Percentiles rank a stretch among this genome's conserved stretches.
These are phyloP conservation scores for Poecilobothrus nobilitatus DNA, from an alignment of 2,888 invertebrate genomes.

Conservation along the genomic window DNA sequence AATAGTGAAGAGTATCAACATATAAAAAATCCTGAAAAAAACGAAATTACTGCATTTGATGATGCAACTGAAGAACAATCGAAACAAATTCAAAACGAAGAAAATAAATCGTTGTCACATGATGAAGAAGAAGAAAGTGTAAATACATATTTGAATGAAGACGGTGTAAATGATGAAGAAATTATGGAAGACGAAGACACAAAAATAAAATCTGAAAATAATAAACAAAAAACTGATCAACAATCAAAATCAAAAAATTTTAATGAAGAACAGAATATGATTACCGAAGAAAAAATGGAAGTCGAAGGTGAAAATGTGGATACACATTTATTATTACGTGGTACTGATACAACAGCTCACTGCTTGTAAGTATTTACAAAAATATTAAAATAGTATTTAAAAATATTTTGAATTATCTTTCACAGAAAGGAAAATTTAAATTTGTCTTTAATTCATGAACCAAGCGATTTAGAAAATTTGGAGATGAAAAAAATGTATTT, in stretches of 20 bases:
- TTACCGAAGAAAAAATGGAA: constrained; percentile 48
- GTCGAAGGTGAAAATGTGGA: constrained; percentile 66
- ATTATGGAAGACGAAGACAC: constrained; percentile 27
- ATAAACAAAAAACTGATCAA: constrained; percentile 39
- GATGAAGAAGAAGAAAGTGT: constrained; percentile 40
- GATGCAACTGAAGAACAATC: constrained; percentile 79
- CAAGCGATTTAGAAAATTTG: constrained; percentile 32
- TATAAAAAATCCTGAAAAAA: constrained; percentile 67
- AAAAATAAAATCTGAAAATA: constrained; percentile 46
- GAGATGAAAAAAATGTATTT: constrained; percentile 38
- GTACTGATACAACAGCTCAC: constrained; percentile 66
- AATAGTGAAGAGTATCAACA: constrained; percentile 68
- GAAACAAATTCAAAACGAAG: constrained; percentile 48
- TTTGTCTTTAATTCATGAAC: constrained; percentile 30
- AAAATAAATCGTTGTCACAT: constrained; percentile 50
- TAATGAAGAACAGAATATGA: constrained; percentile 43
- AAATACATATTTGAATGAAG: constrained; percentile 34
- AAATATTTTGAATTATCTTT: constrained; percentile 1
- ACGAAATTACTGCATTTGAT: constrained; percentile 64
- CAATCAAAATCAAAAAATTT: constrained; percentile 40
- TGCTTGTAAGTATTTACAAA: constrained; percentile 49
- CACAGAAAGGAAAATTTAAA: constrained; percentile 37
- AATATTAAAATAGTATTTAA: background rate
- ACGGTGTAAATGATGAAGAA: constrained; percentile 16
- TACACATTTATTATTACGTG: constrained; percentile 60